Conservation (phyloP, 2,797 vertebrate species). For the Bradypus variegatus region DNA sequence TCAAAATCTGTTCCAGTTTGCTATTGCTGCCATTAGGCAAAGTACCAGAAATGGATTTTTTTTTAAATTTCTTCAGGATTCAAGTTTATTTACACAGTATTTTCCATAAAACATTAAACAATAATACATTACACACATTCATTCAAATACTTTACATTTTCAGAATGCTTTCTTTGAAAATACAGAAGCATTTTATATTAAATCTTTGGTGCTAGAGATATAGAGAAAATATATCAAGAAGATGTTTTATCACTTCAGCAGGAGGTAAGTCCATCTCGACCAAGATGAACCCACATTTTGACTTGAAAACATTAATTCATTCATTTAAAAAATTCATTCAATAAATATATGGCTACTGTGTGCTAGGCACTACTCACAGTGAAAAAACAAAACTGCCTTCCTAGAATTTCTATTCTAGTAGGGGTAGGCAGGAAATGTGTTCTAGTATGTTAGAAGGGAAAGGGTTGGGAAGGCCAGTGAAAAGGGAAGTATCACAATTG, state of each 20-base stretch:
- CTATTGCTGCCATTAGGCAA: too few species aligned
- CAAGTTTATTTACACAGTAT: too few species aligned
- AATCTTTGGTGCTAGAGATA: neutral
- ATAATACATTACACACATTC: neutral
- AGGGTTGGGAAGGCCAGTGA: neutral
- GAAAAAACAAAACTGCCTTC: neutral
- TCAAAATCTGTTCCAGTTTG: too few species aligned
- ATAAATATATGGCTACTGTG: neutral
- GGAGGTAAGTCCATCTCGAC: neutral
- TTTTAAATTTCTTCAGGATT: too few species aligned
- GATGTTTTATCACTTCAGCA: neutral
- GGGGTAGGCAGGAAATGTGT: neutral
- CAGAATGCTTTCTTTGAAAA: conserved; percentile 14
- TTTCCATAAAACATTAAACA: neutral
- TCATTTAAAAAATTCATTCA: neutral
- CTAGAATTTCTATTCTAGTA: neutral
- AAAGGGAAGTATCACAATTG: neutral
- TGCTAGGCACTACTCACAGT: neutral
- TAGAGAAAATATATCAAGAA: neutral
- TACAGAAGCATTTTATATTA: neutral
- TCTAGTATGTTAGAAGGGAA: neutral
- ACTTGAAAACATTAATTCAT: neutral
- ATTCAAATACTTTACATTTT: conserved; percentile 19
- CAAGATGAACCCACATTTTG: neutral
- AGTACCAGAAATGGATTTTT: too few species aligned